These are phyloP conservation scores for Corythucha ciliata DNA, from an alignment of 2,888 invertebrate species.

Conservation along the genomic window DNA sequence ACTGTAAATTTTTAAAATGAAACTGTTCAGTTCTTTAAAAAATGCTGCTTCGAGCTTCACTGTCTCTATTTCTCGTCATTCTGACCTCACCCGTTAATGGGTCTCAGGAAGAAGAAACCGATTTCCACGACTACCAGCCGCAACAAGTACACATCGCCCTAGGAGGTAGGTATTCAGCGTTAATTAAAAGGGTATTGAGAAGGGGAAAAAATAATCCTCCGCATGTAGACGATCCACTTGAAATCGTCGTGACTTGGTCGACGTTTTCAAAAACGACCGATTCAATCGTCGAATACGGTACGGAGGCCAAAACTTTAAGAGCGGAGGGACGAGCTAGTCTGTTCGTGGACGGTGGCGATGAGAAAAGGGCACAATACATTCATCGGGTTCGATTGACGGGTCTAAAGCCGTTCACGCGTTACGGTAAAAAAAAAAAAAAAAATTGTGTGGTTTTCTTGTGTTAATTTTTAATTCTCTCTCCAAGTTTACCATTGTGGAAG, in stretches of 20 bases:
- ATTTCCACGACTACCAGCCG: constrained; percentile 54
- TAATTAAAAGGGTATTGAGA: neutral
- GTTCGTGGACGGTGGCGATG: constrained; percentile 65
- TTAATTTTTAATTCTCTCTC: constrained; percentile 33
- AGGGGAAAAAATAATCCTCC: neutral
- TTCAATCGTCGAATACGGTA: constrained; percentile 66
- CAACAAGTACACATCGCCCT: constrained; percentile 58
- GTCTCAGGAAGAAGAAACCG: no score
- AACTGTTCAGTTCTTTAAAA: no score
- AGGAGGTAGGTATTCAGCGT: constrained; percentile 44
- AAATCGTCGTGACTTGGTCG: constrained; percentile 74
- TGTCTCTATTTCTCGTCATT: no score
- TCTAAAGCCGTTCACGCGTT: constrained; percentile 53
- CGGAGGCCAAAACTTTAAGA: constrained; percentile 46
- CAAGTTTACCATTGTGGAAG: constrained; percentile 80
- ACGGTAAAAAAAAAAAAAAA: constrained; percentile 46
- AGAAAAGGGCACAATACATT: constrained; percentile 59
- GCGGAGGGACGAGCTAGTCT: constrained; percentile 47
- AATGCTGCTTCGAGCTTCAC: no score
- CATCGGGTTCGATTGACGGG: constrained; percentile 59
- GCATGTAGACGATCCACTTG: constrained; percentile 54
- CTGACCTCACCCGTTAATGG: no score
- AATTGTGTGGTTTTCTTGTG: neutral
- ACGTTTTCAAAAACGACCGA: constrained; percentile 57
- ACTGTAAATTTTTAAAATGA: no score